Conservation (phyloP, 2,797 vertebrate genomes). For the Sitta carolinensis region DNA sequence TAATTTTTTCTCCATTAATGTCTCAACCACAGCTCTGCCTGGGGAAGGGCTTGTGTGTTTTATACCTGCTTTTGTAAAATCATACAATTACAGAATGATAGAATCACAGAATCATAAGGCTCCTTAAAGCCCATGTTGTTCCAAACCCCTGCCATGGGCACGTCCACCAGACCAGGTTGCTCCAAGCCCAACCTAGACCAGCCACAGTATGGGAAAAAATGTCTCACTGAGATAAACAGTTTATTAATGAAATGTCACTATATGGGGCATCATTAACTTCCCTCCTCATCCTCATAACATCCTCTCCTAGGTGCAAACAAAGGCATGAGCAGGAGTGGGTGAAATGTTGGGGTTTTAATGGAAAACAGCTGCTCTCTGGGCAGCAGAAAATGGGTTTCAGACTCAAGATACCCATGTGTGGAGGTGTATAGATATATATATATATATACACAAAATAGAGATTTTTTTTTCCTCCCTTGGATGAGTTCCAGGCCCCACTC, state of each 20-base stretch:
- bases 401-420: not conserved
- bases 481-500: not conserved
- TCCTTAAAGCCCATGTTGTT: not conserved
- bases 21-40: fast-evolving
- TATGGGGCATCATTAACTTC: not conserved
- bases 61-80: not conserved
- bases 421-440: not conserved
- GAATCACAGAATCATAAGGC: not conserved
- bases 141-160: not conserved
- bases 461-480: not conserved
- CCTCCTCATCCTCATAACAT: not conserved
- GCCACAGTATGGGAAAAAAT: not conserved
- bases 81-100: not conserved
- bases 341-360: not conserved
- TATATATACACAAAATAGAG: fast-evolving
- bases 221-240: not conserved
- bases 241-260: not conserved
- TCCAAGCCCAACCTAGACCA: not conserved
- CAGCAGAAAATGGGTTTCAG: not conserved
- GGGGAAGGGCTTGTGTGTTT: not conserved
- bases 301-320: not conserved
- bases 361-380: not conserved
- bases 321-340: not conserved
- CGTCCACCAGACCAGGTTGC: not conserved
- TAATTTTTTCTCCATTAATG: not conserved